These are phyloP conservation scores for Lacerta viridis DNA, from an alignment of 2,797 vertebrate genomes.

Conservation along the genomic window DNA sequence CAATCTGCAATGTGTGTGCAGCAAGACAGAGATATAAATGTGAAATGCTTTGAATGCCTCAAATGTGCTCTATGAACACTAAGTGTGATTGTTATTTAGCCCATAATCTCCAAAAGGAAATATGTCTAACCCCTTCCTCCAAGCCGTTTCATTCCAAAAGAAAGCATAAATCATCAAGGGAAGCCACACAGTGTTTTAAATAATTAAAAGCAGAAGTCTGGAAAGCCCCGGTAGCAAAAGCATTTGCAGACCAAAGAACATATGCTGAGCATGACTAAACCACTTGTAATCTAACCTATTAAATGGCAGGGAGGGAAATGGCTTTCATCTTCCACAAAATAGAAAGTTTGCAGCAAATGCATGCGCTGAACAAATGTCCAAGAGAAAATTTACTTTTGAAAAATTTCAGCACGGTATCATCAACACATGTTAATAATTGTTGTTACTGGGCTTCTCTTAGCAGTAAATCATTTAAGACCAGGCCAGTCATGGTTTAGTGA, in stretches of 20 bases:
- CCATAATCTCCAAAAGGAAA: constrained; percentile 17
- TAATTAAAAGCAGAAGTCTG: constrained; percentile 64
- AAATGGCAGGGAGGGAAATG: constrained; percentile 33
- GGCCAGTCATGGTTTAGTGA: constrained; percentile 48
- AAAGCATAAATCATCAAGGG: constrained; percentile 52
- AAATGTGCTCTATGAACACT: constrained; percentile 33
- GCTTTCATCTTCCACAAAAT: constrained; percentile 60
- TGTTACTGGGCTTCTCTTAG: constrained; percentile 41
- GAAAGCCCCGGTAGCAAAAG: constrained; percentile 40
- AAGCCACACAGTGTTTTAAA: constrained; percentile 61
- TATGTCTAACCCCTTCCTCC: not conserved
- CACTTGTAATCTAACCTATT: constrained; percentile 33
- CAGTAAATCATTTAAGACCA: constrained; percentile 49
- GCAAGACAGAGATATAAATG: not conserved
- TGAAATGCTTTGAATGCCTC: constrained; percentile 25
- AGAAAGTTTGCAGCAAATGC: constrained; percentile 42
- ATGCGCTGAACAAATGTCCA: constrained; percentile 53
- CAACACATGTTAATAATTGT: constrained; percentile 64
- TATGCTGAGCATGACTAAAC: constrained; percentile 30
- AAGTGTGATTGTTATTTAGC: constrained; percentile 23
- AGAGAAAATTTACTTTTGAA: constrained; percentile 48
- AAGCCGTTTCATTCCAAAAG: constrained; percentile 32
- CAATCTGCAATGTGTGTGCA: not conserved
- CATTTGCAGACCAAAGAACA: constrained; percentile 36
- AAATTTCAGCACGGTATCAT: constrained; percentile 42